These are phyloP conservation scores for Cerceris rybyensis DNA, from an alignment of 2,888 invertebrate species.

Conservation along the genomic window DNA sequence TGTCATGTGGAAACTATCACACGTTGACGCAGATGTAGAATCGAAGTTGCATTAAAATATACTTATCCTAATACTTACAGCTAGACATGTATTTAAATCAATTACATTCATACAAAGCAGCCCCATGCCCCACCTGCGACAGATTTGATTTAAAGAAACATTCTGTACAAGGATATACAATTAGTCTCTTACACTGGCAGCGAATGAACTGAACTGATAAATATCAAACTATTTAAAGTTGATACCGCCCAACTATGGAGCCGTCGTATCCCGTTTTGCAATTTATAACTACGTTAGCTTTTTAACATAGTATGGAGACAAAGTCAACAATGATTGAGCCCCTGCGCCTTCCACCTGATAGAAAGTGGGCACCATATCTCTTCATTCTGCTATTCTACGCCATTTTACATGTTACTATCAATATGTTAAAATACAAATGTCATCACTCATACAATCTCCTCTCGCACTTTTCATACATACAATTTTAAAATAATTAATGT, in stretches of 20 bases:
- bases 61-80: slow-evolving; percentile 71
- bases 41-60: slow-evolving; percentile 66
- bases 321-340: slow-evolving; percentile 75
- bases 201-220: slow-evolving; percentile 75
- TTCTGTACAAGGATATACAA: slow-evolving; percentile 72
- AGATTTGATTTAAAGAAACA: slow-evolving; percentile 64
- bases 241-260: slow-evolving; percentile 60
- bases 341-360: slow-evolving; percentile 69
- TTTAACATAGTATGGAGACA: slow-evolving; percentile 66
- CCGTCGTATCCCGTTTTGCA: slow-evolving; percentile 52
- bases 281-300: slow-evolving; percentile 58
- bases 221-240: slow-evolving; percentile 58
- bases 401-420: slow-evolving; percentile 82
- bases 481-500: slow-evolving; percentile 81
- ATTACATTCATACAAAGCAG: slow-evolving; percentile 70
- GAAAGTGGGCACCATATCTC: slow-evolving; percentile 64
- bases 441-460: slow-evolving; percentile 76
- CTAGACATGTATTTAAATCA: slow-evolving; percentile 66
- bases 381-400: slow-evolving; percentile 76
- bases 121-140: slow-evolving; percentile 71
- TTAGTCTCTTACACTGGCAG: slow-evolving; percentile 67
- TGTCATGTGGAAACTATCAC: slow-evolving; percentile 62
- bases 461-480: slow-evolving; percentile 78
- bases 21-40: slow-evolving; percentile 65
- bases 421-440: slow-evolving; percentile 82